A percentile compares a stretch with the other conserved stretches of the same genome.
phyloP scores from a whole-genome alignment of 1,140 invertebrate species.

The Drosophila mayri region DNA sequence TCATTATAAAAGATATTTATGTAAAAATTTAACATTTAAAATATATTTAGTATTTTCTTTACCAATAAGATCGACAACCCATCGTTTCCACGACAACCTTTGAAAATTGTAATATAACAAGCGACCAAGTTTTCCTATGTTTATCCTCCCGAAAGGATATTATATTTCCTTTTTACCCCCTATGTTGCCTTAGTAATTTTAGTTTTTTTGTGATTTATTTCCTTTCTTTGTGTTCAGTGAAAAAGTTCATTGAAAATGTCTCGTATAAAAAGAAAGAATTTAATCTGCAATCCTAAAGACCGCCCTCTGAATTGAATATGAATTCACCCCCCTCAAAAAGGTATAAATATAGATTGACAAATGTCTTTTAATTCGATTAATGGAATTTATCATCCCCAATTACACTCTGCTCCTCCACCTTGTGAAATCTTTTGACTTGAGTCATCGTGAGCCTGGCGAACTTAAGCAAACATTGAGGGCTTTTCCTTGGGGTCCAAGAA shows the following conservation, averaged over 20 bases:
- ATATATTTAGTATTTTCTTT: not conserved
- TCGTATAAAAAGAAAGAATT: not conserved
- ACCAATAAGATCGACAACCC: not conserved
- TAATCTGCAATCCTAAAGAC: not conserved
- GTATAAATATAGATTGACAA: conserved; percentile 13
- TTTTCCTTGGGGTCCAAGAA: conserved; percentile 26
- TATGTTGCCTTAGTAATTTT: conserved; percentile 1
- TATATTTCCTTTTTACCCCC: not conserved
- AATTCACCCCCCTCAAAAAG: not conserved
- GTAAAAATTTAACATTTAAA: not conserved
- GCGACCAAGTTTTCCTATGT: not conserved
- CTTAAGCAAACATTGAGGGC: conserved; percentile 13
- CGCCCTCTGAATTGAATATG: not conserved
- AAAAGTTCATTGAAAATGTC: not conserved
- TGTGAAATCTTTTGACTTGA: not conserved
- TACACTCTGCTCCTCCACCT: not conserved
- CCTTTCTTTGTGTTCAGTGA: not conserved
- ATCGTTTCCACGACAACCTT: not conserved
- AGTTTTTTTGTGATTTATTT: not conserved
- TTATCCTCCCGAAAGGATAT: not conserved
- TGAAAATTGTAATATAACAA: not conserved
- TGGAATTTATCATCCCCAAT: conserved; percentile 13
- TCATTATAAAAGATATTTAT: not conserved
- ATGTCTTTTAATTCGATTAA: conserved; percentile 12
- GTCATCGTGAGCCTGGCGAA: conserved; percentile 12